These are phyloP conservation scores for Dendropsophus ebraccatus DNA, from an alignment of 2,113 vertebrate species.

Conservation along the genomic window DNA sequence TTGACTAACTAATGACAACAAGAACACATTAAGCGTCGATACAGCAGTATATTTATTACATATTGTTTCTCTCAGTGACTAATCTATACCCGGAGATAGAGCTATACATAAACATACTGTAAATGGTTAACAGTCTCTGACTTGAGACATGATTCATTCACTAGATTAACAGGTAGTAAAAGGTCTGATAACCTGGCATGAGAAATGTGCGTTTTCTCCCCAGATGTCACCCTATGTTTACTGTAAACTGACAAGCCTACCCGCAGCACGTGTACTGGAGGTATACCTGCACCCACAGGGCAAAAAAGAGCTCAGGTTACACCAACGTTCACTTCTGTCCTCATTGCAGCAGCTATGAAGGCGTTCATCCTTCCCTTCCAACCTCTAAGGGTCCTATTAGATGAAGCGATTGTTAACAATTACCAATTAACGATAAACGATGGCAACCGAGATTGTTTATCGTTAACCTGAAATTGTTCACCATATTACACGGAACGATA, in stretches of 20 bases:
- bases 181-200: neutral
- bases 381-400: too few relatives aligned
- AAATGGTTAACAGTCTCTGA: neutral
- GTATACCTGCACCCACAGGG: neutral
- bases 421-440: too few relatives aligned
- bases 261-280: constrained; percentile 15
- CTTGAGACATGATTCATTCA: neutral
- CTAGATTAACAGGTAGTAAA: neutral
- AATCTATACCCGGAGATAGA: neutral
- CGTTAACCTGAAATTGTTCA: too few relatives aligned
- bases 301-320: neutral
- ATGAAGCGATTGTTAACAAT: too few relatives aligned
- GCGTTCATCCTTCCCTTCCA: neutral
- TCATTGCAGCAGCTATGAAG: neutral
- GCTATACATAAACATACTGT: neutral
- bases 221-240: constrained; percentile 62
- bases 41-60: neutral
- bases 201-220: neutral
- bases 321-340: neutral
- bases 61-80: neutral
- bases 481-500: too few relatives aligned
- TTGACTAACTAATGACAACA: too few relatives aligned
- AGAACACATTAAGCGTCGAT: too few relatives aligned
- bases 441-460: too few relatives aligned
- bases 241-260: constrained; percentile 63